phyloP scores from a whole-genome alignment of 1,140 invertebrate genomes.

The Orchesella cincta region DNA sequence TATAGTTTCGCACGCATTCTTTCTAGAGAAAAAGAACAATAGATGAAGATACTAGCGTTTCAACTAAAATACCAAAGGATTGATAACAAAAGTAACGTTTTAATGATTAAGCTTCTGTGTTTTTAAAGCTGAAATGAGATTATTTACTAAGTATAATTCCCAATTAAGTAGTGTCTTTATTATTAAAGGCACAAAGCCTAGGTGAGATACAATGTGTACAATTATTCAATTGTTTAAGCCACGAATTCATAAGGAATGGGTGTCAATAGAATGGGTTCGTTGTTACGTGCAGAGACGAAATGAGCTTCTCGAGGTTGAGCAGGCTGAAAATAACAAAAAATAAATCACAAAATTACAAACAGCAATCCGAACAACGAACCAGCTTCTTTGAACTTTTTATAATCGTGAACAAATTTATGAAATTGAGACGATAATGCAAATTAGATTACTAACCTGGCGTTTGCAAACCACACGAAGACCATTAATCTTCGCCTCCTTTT shows the following conservation, averaged over 20 bases:
- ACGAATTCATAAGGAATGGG: constrained; percentile 97
- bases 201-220: background rate
- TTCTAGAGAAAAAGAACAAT: no score
- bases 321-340: constrained; percentile 60
- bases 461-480: constrained; percentile 72
- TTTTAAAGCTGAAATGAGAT: no score
- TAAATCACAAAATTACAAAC: constrained; percentile 34
- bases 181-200: no score
- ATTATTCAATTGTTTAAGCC: constrained; percentile 67
- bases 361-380: no score
- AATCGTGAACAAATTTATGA: no score
- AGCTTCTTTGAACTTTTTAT: no score
- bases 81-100: no score
- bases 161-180: no score
- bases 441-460: constrained; percentile 63
- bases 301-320: constrained; percentile 77
- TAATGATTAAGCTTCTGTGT: background rate
- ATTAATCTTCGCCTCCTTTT: constrained; percentile 79
- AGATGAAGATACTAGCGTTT: no score
- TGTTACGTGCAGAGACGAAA: constrained; percentile 77
- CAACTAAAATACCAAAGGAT: no score
- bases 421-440: background rate
- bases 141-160: no score
- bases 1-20: no score
- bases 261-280: constrained; percentile 76